A percentile compares a stretch with the other conserved stretches of the same genome.
These are phyloP conservation scores for Eonycteris spelaea DNA, from an alignment of 2,113 vertebrate genomes.

Conservation along the genomic window DNA sequence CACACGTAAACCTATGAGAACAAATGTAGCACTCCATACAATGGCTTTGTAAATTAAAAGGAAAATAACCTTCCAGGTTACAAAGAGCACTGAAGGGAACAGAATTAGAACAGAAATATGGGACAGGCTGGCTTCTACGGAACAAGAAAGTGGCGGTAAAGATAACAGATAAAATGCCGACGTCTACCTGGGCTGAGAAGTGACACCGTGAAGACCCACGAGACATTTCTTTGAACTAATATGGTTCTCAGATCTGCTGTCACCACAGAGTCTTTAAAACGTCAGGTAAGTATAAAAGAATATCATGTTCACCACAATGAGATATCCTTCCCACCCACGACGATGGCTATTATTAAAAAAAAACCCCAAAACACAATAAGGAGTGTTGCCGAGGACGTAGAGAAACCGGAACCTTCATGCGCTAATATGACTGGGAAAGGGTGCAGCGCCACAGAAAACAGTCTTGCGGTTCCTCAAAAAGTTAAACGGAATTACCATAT, in stretches of 20 bases:
- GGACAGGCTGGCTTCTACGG: not conserved
- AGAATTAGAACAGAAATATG: not conserved
- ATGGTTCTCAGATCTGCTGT: not conserved
- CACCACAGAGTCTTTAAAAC: not conserved
- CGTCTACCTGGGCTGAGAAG: not conserved
- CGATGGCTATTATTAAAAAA: not conserved
- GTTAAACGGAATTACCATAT: not conserved
- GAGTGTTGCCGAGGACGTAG: not conserved
- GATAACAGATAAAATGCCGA: not conserved
- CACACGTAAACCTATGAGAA: not conserved
- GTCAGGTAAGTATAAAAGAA: not conserved
- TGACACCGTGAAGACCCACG: not conserved
- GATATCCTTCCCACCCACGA: not conserved
- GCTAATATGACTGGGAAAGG: not conserved
- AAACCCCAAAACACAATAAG: not conserved
- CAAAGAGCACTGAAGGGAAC: not conserved
- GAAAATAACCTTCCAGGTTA: not conserved
- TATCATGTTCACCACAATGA: not conserved
- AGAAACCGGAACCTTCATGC: not conserved
- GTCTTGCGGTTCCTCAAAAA: not conserved
- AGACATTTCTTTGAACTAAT: not conserved
- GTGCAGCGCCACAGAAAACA: not conserved
- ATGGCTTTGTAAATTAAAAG: not conserved
- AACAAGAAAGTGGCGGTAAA: not conserved
- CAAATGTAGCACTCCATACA: not conserved